Evolutionary conservation across 2,797 vertebrate genomes (phyloP), one percentile per base, ranked within the genome.

Genomic region (Sebastes flavidus): DNA sequence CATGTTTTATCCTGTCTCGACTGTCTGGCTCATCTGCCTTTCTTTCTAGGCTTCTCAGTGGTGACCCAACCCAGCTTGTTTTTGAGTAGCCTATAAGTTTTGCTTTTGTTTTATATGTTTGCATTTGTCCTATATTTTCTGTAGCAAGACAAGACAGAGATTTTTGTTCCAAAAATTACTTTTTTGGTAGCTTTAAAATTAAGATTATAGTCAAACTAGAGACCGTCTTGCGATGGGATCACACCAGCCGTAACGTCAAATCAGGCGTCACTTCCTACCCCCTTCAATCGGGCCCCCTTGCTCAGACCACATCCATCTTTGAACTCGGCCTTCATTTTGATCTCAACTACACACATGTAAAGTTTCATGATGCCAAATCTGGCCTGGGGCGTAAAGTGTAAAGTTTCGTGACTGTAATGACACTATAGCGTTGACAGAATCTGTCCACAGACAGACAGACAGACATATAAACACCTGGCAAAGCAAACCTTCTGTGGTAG

Each of bases 1-100:
- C 52, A 25, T 66, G 72, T 88, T 79, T 87, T 65, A 76, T 84
- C 75, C 42, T 75, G 79, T 86, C 67, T 72, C 2, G 38, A 24
- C 16, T 62, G 62, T 77, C 81, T 82, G 65, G 7, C 34, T 74
- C 77, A 70, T 83, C 46, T 54, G 12, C 2, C 74, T 58, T 52
- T 68, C n/a, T 55, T 46, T 32, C 24, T 52, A 82, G 29, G 74
- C 81, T 75, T 75, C 62, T 71, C 10, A 25, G 6, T 8, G 18
- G n/a, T 27, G 8, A 60, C 24, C 24, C 18, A 59, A n/a, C 49
- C 30, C 72, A 67, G 38, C 55, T 2, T 20, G 6, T 60, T 13
- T 34, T 14, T 0, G 1, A 36, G 24, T 46, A 14, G 36, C 36
- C 36, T 38, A 36, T 2, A 56, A 9, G 11, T 46, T 69, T 73